These are phyloP conservation scores for Spheniscus humboldti DNA, from an alignment of 2,797 vertebrate genomes.

Conservation along the genomic window DNA sequence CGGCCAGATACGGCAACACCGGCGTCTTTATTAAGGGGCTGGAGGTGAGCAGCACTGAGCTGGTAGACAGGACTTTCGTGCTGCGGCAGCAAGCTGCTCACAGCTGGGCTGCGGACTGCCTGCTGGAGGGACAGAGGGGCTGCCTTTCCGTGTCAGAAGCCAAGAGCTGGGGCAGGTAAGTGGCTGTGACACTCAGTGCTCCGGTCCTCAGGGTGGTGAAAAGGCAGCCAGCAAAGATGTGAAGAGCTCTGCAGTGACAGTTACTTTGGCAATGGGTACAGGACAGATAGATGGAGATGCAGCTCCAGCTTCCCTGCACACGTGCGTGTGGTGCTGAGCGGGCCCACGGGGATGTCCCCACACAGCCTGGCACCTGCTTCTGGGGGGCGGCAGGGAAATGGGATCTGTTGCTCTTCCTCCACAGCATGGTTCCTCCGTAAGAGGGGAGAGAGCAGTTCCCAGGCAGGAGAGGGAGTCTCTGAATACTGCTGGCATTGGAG, in stretches of 20 bases:
- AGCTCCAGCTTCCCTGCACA: not conserved
- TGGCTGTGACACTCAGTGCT: not conserved
- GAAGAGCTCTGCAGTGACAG: not conserved
- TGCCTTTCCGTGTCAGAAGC: constrained; percentile 48
- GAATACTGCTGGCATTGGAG: not conserved
- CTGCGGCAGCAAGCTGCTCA: constrained; percentile 55
- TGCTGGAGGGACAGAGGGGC: constrained; percentile 27
- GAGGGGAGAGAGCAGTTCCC: not conserved
- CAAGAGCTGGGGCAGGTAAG: constrained; percentile 81
- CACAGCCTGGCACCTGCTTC: not conserved
- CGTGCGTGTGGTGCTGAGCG: not conserved
- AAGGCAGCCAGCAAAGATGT: not conserved
- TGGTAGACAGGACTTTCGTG: constrained; percentile 63
- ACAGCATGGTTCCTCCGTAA: accelerated
- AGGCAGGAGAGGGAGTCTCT: not conserved
- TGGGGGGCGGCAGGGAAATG: not conserved
- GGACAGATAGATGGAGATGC: not conserved
- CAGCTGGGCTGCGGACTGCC: constrained; percentile 58
- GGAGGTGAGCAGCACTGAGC: constrained; percentile 83
- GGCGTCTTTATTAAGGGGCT: constrained; percentile 84
- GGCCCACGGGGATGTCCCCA: not conserved
- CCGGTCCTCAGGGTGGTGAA: accelerated
- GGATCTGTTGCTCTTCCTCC: not conserved
- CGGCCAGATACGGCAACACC: constrained; percentile 76
- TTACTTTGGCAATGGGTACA: not conserved